A percentile compares a stretch with the other conserved stretches of the same genome.
phyloP scores from a whole-genome alignment of 2,113 vertebrate genomes.

The Takifugu flavidus region DNA sequence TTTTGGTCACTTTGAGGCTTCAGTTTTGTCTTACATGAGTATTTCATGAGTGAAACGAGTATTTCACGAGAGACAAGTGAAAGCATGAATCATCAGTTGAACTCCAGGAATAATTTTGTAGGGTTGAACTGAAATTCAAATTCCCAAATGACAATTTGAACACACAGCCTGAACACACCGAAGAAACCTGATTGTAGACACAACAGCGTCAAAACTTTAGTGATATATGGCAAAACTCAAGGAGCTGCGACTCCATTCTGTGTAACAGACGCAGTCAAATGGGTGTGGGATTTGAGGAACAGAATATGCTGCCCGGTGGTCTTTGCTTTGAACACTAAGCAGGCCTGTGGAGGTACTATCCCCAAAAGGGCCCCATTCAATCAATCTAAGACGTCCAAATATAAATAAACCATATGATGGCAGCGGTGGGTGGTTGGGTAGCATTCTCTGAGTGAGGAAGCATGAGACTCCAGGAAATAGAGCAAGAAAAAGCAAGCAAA shows the following conservation, averaged over 20 bases:
- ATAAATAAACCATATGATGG: slow-evolving; percentile 68
- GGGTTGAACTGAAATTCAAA: too few relatives aligned
- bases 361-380: slow-evolving; percentile 54
- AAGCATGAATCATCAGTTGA: too few relatives aligned
- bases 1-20: too few relatives aligned
- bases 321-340: slow-evolving; percentile 57
- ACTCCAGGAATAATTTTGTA: too few relatives aligned
- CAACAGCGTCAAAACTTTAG: slow-evolving; percentile 1
- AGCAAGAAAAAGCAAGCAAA: slow-evolving; percentile 68
- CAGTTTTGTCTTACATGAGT: too few relatives aligned
- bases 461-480: slow-evolving; percentile 35
- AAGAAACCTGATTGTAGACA: background rate
- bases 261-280: slow-evolving; percentile 7
- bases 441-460: slow-evolving; percentile 16
- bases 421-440: slow-evolving; percentile 41
- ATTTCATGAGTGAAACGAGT: too few relatives aligned
- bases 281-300: slow-evolving; percentile 25
- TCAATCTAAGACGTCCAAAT: slow-evolving; percentile 59
- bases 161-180: too few relatives aligned
- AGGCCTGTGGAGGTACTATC: slow-evolving; percentile 52
- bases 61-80: too few relatives aligned
- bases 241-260: slow-evolving; percentile 10
- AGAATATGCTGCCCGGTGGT: slow-evolving; percentile 51
- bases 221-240: slow-evolving; percentile 17
- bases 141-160: too few relatives aligned